Conservation (phyloP, 2,888 invertebrate species). For the Heliconius ismenius region DNA sequence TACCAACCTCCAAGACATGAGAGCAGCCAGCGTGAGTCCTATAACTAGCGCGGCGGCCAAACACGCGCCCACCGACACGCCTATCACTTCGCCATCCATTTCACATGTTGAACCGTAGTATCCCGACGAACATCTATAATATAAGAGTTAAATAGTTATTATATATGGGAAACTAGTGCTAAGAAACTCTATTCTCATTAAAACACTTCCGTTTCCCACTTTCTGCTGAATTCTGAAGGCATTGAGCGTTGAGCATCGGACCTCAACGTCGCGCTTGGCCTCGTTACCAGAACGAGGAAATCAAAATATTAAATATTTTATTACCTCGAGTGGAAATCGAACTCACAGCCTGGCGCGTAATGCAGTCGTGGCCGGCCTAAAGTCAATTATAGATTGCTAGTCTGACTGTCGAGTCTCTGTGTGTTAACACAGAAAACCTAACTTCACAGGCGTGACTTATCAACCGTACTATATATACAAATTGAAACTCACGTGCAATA, state of each 20-base stretch:
- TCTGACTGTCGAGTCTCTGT: too few species aligned
- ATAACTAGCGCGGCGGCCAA: slow-evolving; percentile 94
- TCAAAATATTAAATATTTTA: background rate
- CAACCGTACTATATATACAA: too few species aligned
- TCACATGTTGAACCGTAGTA: slow-evolving; percentile 95
- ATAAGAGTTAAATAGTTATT: too few species aligned
- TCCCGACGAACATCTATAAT: slow-evolving; percentile 87
- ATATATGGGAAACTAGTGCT: background rate
- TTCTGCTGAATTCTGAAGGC: background rate
- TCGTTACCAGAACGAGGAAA: background rate
- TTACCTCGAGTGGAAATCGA: background rate
- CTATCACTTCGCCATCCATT: slow-evolving; percentile 94
- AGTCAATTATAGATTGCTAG: too few species aligned
- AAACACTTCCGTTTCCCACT: background rate
- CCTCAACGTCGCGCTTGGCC: background rate
- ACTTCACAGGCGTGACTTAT: too few species aligned
- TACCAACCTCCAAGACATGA: slow-evolving; percentile 93
- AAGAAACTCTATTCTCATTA: background rate
- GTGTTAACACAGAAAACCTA: too few species aligned
- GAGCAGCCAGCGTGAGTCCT: slow-evolving; percentile 90
- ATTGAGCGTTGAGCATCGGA: background rate
- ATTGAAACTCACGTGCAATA: slow-evolving; percentile 85
- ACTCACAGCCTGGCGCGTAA: background rate
- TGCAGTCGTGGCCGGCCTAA: too few species aligned
- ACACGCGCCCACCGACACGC: slow-evolving; percentile 94